Conservation (phyloP, 2,888 invertebrate genomes). For the Cosmia trapezina region DNA sequence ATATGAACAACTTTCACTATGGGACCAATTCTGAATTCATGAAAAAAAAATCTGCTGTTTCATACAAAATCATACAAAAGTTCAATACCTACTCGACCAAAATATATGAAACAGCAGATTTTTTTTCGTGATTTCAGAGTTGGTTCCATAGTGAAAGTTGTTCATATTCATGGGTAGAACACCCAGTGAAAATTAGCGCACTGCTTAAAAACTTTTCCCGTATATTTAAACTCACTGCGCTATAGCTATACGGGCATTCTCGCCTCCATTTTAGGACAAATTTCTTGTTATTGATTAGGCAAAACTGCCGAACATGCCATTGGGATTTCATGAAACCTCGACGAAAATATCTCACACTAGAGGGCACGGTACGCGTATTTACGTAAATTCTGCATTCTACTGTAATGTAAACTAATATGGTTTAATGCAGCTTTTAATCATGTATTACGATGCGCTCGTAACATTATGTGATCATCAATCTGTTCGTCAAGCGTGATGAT, state of each 20-base stretch:
- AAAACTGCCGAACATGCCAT: slow-evolving; percentile 23
- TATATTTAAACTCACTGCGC: not conserved
- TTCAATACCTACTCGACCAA: no score
- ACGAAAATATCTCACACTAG: slow-evolving; percentile 36
- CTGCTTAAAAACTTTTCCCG: no score
- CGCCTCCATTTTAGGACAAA: slow-evolving; percentile 16
- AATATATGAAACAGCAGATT: no score
- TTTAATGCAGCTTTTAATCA: slow-evolving; percentile 19
- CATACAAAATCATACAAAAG: no score
- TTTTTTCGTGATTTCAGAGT: no score
- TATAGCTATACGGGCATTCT: not conserved
- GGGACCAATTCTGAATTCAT: no score
- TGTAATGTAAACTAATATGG: slow-evolving; percentile 44
- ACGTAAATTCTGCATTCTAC: slow-evolving; percentile 34
- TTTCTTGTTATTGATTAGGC: slow-evolving; percentile 35
- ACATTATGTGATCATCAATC: slow-evolving; percentile 8
- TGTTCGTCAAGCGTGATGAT: not conserved
- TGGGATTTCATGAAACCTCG: slow-evolving; percentile 41
- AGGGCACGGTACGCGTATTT: slow-evolving; percentile 22
- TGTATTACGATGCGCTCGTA: slow-evolving; percentile 13
- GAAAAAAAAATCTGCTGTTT: no score
- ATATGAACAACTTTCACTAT: no score
- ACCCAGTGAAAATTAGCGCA: no score
- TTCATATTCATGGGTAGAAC: no score
- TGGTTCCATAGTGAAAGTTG: no score